Percentiles rank a stretch among this genome's conserved stretches.
Evolutionary conservation across 2,113 vertebrate genomes (phyloP).

Genomic region (Chroicocephalus ridibundus): DNA sequence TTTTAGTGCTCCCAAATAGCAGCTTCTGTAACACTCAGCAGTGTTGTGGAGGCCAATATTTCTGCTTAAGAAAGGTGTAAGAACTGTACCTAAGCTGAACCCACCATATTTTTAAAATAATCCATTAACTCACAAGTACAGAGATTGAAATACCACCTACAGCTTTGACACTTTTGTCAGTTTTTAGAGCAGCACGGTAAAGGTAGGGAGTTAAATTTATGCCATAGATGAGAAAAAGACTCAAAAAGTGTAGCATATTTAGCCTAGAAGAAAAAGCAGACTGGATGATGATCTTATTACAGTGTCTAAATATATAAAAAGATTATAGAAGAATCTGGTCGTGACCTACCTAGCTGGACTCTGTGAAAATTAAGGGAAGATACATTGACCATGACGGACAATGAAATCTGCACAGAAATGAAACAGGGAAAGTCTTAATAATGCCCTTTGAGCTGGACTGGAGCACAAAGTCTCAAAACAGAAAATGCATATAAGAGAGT

Average conservation of each 20-base stretch:
- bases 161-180: neutral
- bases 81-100: neutral
- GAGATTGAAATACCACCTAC: neutral
- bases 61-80: neutral
- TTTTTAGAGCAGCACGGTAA: neutral
- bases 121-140: neutral
- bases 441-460: neutral
- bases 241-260: neutral
- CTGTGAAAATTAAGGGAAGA: constrained; percentile 34
- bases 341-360: constrained; percentile 47
- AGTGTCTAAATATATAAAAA: constrained; percentile 43
- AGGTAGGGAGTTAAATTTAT: constrained; percentile 1
- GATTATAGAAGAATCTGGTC: constrained; percentile 24
- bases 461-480: neutral
- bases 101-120: neutral
- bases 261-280: constrained; percentile 2
- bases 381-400: constrained; percentile 42
- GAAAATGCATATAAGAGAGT: neutral
- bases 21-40: neutral
- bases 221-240: neutral
- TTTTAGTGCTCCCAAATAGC: neutral
- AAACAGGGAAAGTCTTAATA: neutral
- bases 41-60: neutral
- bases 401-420: constrained; percentile 25
- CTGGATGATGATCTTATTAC: constrained; percentile 39